Evolutionary conservation across 1,140 invertebrate species (phyloP).

Genomic region (Lordiphosa clarofinis): DNA sequence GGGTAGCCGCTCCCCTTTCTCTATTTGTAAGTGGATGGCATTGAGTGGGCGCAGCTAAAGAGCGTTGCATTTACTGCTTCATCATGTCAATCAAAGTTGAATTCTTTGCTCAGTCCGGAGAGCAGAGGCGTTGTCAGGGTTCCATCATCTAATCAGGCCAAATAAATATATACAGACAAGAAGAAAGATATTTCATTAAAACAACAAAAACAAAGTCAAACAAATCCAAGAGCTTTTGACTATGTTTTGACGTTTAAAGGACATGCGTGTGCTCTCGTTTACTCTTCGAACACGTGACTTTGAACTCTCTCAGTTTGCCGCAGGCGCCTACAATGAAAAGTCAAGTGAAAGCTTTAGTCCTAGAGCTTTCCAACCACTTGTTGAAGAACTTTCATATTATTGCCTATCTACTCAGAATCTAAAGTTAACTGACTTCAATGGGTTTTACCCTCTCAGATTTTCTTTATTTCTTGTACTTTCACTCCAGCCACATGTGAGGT

Average conservation of each 20-base stretch:
- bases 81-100: conserved; percentile 57
- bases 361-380: conserved; percentile 9
- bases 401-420: neutral
- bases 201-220: conserved; percentile 55
- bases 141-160: conserved; percentile 56
- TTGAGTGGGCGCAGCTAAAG: conserved; percentile 23
- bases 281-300: conserved; percentile 17
- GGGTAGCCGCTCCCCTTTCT: conserved; percentile 5
- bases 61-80: conserved; percentile 45
- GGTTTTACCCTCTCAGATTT: neutral
- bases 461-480: conserved; percentile 41
- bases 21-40: too few relatives aligned
- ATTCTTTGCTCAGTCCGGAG: conserved; percentile 4
- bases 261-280: conserved; percentile 40
- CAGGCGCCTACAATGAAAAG: conserved; percentile 13
- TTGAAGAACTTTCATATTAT: conserved; percentile 3
- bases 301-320: neutral
- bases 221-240: conserved; percentile 22
- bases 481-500: conserved; percentile 9
- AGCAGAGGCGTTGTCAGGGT: conserved; percentile 15
- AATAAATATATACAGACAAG: conserved; percentile 1
- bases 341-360: conserved; percentile 35
- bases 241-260: conserved; percentile 57
- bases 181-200: conserved; percentile 5
- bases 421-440: neutral